Base-by-base conservation (phyloP, 2,797 vertebrate species). In the Enteromius argenteus region DNA sequence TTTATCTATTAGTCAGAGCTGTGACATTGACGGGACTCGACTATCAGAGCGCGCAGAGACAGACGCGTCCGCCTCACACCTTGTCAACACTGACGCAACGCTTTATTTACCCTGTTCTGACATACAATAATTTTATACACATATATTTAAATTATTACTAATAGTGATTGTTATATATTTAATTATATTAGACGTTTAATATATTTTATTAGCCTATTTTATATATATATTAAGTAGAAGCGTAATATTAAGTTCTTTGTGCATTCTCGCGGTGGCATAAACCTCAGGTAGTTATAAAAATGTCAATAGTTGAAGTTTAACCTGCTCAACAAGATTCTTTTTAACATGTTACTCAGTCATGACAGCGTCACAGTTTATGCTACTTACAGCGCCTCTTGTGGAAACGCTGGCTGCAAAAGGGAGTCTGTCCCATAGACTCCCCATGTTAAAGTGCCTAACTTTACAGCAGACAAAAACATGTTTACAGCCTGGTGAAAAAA, bases 1-100 rank as follows among this genome's bases (percentile, higher is more conserved):
- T 88, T 91, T 90, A 92, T 91, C 91, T 91, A 86, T 89, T 89
- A 87, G 51, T 56, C 67, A 39, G 53, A 72, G 87, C 89, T 42
- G 86, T 89, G 90, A 89, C 90, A 90, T 88, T 90, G 87, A 87
- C 87, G 78, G 86, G 85, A 87, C 88, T 86, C 79, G 77, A 87
- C 80, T 78, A 81, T 69, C 82, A 83, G 69, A 19, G 79, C 23
- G 17, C 21, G 72, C 49, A n/a, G 46, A 21, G 66, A 62, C 9
- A 74, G 51, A 69, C 72, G 85, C 81, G 84, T 82, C 79, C 78
- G 69, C 88, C 78, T 81, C 83, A 51, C 32, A 39, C 35, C 8
- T 32, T 14, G 2, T 27, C 51, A 58, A 39, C 73, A 58, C 73
- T 58, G 49, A 23, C 21, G 3, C 66, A n/a, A 37, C 3, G n/a